Evolutionary conservation across 2,888 invertebrate species (phyloP), one percentile per base, ranked within the genome.

Genomic region (Macaria liturata): DNA sequence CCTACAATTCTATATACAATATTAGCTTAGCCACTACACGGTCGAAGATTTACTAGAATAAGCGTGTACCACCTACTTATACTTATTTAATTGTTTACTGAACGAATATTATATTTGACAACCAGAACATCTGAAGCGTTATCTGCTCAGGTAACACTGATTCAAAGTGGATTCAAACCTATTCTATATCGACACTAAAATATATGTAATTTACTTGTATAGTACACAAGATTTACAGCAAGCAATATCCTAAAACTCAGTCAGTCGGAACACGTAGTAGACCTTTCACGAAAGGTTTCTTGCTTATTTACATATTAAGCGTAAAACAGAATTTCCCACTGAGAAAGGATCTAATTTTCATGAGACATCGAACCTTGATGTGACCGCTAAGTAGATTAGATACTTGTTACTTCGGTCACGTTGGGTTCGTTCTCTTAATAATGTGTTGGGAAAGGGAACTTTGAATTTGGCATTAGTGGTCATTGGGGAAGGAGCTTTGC

Each of bases 311-410:
- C 56, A 49, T 54, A 52, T 59, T 49, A 45, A 62, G 48, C 70
- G 68, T 68, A 67, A 65, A 66, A 66, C 63, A 65, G 66, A 68
- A 75, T 76, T 70, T 75, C 74, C 64, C 69, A 64, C 68, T 68
- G 70, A 75, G 76, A 72, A 70, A 71, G 75, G 74, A 78, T 76
- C 75, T 79, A 77, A 81, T 82, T 84, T 82, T 83, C 83, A 83
- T 78, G 79, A 78, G 74, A 81, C 79, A 81, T 80, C 75, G 79
- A 81, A 76, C 75, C 75, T 70, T 78, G 74, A 79, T 81, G 75
- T 74, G 74, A 80, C 78, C 79, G 70, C 78, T 78, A 82, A 82
- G 78, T 69, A 78, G 81, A 83, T 83, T 83, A 83, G 72, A 72
- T 74, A 81, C 80, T 83, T 84, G 80, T 80, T 79, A 81, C 80